Base-by-base conservation (phyloP, 2,888 invertebrate genomes). In the Ferdinandea cuprea region DNA sequence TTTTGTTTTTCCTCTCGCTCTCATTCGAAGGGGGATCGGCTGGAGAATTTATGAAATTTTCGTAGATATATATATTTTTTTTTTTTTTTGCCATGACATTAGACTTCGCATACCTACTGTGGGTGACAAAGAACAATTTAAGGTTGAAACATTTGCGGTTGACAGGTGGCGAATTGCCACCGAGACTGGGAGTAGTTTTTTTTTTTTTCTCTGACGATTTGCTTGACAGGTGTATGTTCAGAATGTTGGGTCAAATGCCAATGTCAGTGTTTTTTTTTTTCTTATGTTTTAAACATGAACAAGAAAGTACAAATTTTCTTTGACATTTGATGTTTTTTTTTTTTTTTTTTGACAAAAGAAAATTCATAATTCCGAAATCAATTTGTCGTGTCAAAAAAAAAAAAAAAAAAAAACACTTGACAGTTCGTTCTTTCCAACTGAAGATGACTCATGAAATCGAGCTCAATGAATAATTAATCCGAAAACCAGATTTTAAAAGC, bases 191-290 rank as follows among this genome's bases (percentile, higher is more conserved):
- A 48, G 30, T 56, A n/a, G n/a, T n/a, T n/a, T n/a, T n/a, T n/a
- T n/a, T n/a, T n/a, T n/a, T n/a, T 35, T 30, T 63, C 46, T 35
- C 11, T 56, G 63, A 56, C 56, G 17, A 28, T 37, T 2, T 25
- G n/a, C 56, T 15, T 48, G 73, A 25, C 76, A 71, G 59, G 76
- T 71, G 81, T 71, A 81, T 65, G 54, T 81, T 61, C 35, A 48
- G 59, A 65, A 71, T 81, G 32, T 77, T 42, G 66, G 32, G 71
- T 77, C 77, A 66, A 81, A 81, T 81, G 59, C 66, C 66, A 72
- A 56, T 77, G 69, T 61, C 65, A 76, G 30, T 30, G n/a, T 40
- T 35, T 48, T 15, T 13, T 21, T 46, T 21, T 1, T 17, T 2
- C 28, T 35, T 46, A 11, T 1, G 2, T 3, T 37, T 71, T 42